Percentiles rank a stretch among this genome's conserved stretches.
Conservation (phyloP, 1,140 invertebrate species). For the Euura saliciscinereae region DNA sequence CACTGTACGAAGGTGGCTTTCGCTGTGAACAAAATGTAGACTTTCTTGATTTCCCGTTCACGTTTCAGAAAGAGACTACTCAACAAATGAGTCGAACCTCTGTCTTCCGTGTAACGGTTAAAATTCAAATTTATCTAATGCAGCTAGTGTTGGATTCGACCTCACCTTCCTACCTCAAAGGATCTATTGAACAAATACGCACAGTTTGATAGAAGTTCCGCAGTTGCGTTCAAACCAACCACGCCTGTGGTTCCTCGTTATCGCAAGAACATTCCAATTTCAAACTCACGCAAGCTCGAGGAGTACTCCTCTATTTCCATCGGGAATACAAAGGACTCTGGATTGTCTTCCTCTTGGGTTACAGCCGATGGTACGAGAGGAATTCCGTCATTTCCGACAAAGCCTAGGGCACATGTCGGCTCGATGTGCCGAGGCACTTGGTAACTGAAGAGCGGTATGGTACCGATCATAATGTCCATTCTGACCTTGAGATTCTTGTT, state of each 20-base stretch:
- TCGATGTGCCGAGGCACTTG: neutral
- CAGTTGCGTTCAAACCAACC: neutral
- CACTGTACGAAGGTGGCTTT: neutral
- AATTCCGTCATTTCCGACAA: neutral
- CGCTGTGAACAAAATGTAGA: neutral
- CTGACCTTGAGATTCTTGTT: conserved; percentile 12
- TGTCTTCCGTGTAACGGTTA: too few species aligned
- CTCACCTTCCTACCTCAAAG: too few species aligned
- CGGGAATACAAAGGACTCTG: neutral
- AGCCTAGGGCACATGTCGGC: neutral
- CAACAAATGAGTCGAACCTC: too few species aligned
- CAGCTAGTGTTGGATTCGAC: too few species aligned
- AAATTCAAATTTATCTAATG: too few species aligned
- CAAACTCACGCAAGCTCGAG: conserved; percentile 6
- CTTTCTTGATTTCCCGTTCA: too few species aligned
- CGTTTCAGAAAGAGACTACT: too few species aligned
- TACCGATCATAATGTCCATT: conserved; percentile 8
- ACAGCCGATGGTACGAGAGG: neutral
- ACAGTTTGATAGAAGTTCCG: neutral
- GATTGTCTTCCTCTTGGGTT: neutral
- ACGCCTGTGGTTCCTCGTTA: neutral
- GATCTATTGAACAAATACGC: too few species aligned
- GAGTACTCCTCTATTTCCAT: neutral
- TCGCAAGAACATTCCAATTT: neutral
- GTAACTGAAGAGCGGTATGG: conserved; percentile 9